phyloP scores from a whole-genome alignment of 2,888 invertebrate species.

The Slavum lentiscoides region DNA sequence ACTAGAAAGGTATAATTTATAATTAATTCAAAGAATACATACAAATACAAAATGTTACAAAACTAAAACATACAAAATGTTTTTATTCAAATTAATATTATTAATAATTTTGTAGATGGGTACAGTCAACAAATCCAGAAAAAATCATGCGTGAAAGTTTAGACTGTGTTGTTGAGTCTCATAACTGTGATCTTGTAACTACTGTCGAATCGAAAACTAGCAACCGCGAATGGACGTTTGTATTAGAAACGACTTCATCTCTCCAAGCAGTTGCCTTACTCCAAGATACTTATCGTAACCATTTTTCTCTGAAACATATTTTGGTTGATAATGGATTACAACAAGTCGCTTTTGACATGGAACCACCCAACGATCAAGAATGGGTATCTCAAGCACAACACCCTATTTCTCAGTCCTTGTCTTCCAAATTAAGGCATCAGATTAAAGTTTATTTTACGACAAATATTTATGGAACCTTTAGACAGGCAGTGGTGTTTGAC shows the following conservation, averaged over 20 bases:
- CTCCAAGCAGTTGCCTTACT: slow-evolving; percentile 69
- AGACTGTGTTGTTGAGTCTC: slow-evolving; percentile 66
- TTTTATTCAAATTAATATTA: background rate
- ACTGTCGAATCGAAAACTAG: slow-evolving; percentile 68
- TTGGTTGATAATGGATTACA: slow-evolving; percentile 52
- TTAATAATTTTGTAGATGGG: slow-evolving; percentile 60
- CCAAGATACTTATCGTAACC: slow-evolving; percentile 72
- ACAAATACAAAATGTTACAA: too few relatives aligned
- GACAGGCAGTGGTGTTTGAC: slow-evolving; percentile 77
- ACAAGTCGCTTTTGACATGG: slow-evolving; percentile 59
- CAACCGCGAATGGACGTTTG: slow-evolving; percentile 67
- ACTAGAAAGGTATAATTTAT: slow-evolving; percentile 63
- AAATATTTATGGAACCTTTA: slow-evolving; percentile 76
- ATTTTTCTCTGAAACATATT: slow-evolving; percentile 64
- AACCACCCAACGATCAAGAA: slow-evolving; percentile 64
- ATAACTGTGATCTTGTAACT: slow-evolving; percentile 66
- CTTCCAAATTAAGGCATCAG: slow-evolving; percentile 60
- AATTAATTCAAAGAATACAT: background rate
- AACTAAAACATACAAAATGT: too few relatives aligned
- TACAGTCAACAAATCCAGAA: slow-evolving; percentile 67
- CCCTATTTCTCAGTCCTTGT: slow-evolving; percentile 40
- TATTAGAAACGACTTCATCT: slow-evolving; percentile 63
- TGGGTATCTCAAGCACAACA: slow-evolving; percentile 61
- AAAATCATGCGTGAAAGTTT: slow-evolving; percentile 68
- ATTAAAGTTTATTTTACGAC: slow-evolving; percentile 68